Conservation (phyloP, 2,113 vertebrate genomes). For the Ophthalmolycus amberensis region DNA sequence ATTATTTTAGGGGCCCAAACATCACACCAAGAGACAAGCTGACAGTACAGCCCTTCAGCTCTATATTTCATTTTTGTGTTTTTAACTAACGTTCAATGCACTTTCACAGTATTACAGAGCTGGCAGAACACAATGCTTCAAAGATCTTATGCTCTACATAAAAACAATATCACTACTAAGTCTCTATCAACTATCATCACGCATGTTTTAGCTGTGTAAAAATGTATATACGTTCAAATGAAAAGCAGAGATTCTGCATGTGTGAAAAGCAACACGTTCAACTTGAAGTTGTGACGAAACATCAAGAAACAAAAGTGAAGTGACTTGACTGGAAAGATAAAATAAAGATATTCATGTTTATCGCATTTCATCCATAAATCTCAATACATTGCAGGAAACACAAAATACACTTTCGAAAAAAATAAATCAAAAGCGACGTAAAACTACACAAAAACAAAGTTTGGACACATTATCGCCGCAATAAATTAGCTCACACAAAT, state of each 20-base stretch:
- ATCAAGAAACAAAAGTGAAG: background rate
- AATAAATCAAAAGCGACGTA: conserved; percentile 36
- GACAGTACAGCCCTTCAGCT: background rate
- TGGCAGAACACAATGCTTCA: background rate
- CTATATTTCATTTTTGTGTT: background rate
- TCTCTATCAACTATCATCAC: background rate
- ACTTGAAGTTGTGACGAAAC: background rate
- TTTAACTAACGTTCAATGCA: background rate
- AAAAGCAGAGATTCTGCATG: background rate
- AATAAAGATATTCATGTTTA: conserved; percentile 7
- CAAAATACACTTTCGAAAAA: conserved; percentile 27
- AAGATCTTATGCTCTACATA: background rate
- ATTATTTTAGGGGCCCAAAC: background rate
- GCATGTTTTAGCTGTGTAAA: background rate
- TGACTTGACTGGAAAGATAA: background rate
- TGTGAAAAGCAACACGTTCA: conserved; percentile 4
- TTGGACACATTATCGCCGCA: conserved; percentile 10
- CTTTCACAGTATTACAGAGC: background rate
- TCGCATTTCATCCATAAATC: conserved; percentile 29
- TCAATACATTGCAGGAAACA: conserved; percentile 18
- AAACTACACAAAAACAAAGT: conserved; percentile 53
- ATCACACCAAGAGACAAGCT: background rate
- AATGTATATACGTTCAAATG: background rate
- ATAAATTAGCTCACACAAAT: conserved; percentile 54
- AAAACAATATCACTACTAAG: background rate